phyloP scores from a whole-genome alignment of 2,113 vertebrate species.

The Pelecanus crispus region DNA sequence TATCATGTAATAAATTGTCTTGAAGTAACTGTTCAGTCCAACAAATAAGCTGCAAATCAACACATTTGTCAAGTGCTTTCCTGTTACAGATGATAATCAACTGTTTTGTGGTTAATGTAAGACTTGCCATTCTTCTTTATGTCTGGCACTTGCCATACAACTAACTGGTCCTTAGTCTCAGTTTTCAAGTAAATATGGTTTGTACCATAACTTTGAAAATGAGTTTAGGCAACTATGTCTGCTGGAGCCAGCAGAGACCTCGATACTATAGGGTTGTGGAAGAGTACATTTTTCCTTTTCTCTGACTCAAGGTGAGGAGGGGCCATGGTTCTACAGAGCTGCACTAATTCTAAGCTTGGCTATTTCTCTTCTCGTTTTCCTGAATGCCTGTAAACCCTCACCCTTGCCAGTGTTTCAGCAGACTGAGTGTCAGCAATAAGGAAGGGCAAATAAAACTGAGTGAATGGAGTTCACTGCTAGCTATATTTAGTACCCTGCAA shows the following conservation, averaged over 20 bases:
- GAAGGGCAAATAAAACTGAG: neutral
- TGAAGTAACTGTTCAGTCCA: neutral
- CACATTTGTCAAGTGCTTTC: conserved; percentile 14
- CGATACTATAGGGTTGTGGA: neutral
- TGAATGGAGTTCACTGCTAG: neutral
- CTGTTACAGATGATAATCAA: conserved; percentile 31
- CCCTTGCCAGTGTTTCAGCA: neutral
- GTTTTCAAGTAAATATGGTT: neutral
- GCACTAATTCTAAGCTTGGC: neutral
- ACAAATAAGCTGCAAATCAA: neutral
- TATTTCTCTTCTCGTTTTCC: neutral
- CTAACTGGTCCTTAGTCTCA: neutral
- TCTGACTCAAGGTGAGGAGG: neutral
- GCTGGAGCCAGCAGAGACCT: neutral
- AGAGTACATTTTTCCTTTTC: neutral
- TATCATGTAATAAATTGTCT: neutral
- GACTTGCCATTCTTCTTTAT: neutral
- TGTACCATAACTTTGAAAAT: neutral
- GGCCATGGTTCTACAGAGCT: neutral
- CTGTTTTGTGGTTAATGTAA: neutral
- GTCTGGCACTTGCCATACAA: neutral
- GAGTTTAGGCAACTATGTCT: neutral
- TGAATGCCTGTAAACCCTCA: neutral
- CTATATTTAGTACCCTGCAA: neutral
- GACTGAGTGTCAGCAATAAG: neutral